phyloP scores from a whole-genome alignment of 92 coral and sea anemone species.

The Bergia sp. region DNA sequence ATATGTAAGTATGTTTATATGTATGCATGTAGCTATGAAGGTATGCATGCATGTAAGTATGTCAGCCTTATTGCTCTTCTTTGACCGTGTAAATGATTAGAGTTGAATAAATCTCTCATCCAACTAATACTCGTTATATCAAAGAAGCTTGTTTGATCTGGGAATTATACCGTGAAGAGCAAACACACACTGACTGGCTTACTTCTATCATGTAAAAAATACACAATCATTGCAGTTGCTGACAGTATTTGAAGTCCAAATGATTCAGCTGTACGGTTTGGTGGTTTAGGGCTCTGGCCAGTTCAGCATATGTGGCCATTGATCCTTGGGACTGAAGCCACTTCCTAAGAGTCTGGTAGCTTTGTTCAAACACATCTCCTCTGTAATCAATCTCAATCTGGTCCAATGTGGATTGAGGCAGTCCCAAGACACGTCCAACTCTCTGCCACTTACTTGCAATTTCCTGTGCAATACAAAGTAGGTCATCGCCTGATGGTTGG shows the following conservation, averaged over 20 bases:
- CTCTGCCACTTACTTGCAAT: conserved; percentile 50
- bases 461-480: conserved; percentile 57
- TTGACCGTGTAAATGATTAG: too few relatives aligned
- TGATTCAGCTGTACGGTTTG: conserved; percentile 50
- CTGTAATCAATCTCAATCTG: conserved; percentile 51
- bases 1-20: too few relatives aligned
- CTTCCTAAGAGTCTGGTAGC: conserved; percentile 56
- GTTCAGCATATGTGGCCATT: conserved; percentile 53
- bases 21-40: too few relatives aligned
- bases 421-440: conserved; percentile 56
- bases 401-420: conserved; percentile 47
- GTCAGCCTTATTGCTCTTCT: too few relatives aligned
- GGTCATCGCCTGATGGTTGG: conserved; percentile 45
- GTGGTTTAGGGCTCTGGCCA: conserved; percentile 59
- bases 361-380: conserved; percentile 49
- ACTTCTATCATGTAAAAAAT: too few relatives aligned
- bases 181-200: too few relatives aligned
- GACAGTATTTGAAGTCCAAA: conserved; percentile 56
- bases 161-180: too few relatives aligned
- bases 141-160: too few relatives aligned
- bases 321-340: conserved; percentile 67
- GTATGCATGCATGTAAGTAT: too few relatives aligned
- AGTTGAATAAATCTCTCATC: too few relatives aligned
- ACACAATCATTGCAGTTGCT: neutral
- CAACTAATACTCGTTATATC: too few relatives aligned